Base-by-base conservation (phyloP, 2,888 invertebrate species). In the Leptogaster cylindrica region DNA sequence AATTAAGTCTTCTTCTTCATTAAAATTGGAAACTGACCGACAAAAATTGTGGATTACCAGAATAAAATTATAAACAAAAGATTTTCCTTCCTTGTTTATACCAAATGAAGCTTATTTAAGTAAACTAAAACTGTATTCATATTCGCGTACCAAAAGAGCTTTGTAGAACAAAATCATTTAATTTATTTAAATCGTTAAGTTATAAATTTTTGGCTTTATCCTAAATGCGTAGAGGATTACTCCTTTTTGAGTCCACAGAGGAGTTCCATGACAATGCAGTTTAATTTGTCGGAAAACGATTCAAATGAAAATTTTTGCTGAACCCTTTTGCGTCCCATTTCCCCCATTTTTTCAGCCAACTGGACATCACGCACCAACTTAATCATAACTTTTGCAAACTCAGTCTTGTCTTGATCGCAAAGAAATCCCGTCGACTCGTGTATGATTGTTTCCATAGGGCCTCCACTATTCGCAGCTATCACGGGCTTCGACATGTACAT, bases 401-500 rank as follows among this genome's bases (percentile, higher is more conserved):
- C 84, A 71, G 86, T 83, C 7, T 88, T 84, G 10, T 81, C 84
- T 0, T 90, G 84, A 48, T 90, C 87, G 74, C 92, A 91, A 1
- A 96, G 82, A 74, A 87, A 93, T 1, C 95, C 95, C 0, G 93
- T 95, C 0, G 87, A 84, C 58, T 87, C 87, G 82, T 93, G 84
- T 1, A 81, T 79, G 51, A 99, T 84, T 0, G 99, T 97, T 81
- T 99, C 99, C 1, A 88, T 88, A 0, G 99, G 99, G 0, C 99
- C 99, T 23, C 99, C 99, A 75, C 92, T 93, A 75, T 94, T 92
- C 0, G 93, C 90, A 0, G 99, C 99, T 72, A 99, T 89, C 0
- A 99, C 97, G 3, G 98, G 97, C 76, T 93, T 92, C 2, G 87
- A 84, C 77, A 90, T 88, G 77, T 93, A 93, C 99, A 99, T 99